Conservation (phyloP, 1,140 invertebrate species). For the Drosophila ironensis region DNA sequence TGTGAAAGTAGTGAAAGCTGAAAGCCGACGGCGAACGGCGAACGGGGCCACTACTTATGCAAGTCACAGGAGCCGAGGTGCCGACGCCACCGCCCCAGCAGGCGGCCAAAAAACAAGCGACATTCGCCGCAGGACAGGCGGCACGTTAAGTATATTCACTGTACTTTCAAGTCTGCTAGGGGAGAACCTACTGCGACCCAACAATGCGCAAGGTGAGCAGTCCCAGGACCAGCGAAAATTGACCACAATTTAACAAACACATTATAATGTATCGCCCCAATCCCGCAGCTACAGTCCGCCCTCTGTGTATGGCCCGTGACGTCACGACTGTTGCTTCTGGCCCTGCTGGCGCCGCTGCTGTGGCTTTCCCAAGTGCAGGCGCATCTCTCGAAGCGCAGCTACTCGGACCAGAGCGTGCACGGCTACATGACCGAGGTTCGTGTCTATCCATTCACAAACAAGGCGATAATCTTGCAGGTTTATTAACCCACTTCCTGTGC, state of each 20-base stretch:
- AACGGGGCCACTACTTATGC: conserved; percentile 43
- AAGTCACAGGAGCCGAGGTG: conserved; percentile 20
- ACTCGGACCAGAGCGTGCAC: conserved; percentile 89
- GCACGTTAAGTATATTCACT: conserved; percentile 39
- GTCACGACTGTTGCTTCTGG: conserved; percentile 36
- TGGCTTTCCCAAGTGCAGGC: conserved; percentile 82
- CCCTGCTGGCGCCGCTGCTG: conserved; percentile 27
- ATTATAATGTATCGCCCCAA: not conserved
- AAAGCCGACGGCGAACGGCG: conserved; percentile 40
- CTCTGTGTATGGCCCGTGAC: conserved; percentile 17
- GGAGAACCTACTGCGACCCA: conserved; percentile 14
- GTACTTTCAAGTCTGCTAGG: conserved; percentile 17
- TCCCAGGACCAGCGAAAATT: not conserved
- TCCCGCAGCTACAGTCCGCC: conserved; percentile 1
- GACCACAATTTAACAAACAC: not conserved
- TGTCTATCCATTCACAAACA: not conserved
- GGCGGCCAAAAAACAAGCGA: conserved; percentile 39
- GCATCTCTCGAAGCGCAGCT: conserved; percentile 85
- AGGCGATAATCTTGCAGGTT: not conserved
- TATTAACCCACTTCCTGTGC: not conserved
- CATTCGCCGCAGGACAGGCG: conserved; percentile 42
- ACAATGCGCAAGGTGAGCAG: conserved; percentile 49
- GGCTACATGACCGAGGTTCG: conserved; percentile 91
- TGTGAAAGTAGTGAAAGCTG: conserved; percentile 45
- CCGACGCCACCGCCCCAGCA: conserved; percentile 53